Evolutionary conservation across 2,888 invertebrate species (phyloP).

Genomic region (Zaprionus lineosus): DNA sequence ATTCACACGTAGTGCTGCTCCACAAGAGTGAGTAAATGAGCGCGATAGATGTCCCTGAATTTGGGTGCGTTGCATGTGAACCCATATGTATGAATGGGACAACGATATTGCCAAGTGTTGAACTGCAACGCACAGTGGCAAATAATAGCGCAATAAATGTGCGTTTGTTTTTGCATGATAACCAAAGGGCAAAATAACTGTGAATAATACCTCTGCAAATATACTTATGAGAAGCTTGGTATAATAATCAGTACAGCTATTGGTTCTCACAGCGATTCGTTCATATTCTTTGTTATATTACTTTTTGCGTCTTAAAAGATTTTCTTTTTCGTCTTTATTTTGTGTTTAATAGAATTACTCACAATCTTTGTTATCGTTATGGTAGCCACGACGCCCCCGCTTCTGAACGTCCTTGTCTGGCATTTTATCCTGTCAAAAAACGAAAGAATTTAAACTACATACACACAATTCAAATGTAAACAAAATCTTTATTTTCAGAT

Average conservation of each 20-base stretch:
- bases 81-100: conserved; percentile 41
- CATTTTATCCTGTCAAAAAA: conserved; percentile 9
- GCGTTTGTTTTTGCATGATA: conserved; percentile 43
- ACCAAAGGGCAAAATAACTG: conserved; percentile 38
- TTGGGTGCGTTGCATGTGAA: conserved; percentile 66
- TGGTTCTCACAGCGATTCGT: conserved; percentile 1
- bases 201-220: conserved; percentile 38
- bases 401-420: conserved; percentile 4
- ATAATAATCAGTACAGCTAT: conserved; percentile 25
- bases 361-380: conserved; percentile 60
- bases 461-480: conserved; percentile 44
- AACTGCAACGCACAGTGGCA: conserved; percentile 68
- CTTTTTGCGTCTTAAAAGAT: conserved; percentile 69
- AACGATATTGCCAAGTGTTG: conserved; percentile 33
- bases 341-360: conserved; percentile 53
- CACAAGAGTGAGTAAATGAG: conserved; percentile 47
- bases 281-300: conserved; percentile 54
- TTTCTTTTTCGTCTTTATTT: conserved; percentile 16
- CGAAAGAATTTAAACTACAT: conserved; percentile 1
- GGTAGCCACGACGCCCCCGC: conserved; percentile 43
- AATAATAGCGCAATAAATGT: conserved; percentile 36
- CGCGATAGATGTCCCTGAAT: conserved; percentile 55
- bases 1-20: conserved; percentile 7
- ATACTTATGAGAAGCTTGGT: conserved; percentile 2
- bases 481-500: conserved; percentile 30